These are phyloP conservation scores for Ornithoptera priamus DNA, from an alignment of 2,888 invertebrate species.

Conservation along the genomic window DNA sequence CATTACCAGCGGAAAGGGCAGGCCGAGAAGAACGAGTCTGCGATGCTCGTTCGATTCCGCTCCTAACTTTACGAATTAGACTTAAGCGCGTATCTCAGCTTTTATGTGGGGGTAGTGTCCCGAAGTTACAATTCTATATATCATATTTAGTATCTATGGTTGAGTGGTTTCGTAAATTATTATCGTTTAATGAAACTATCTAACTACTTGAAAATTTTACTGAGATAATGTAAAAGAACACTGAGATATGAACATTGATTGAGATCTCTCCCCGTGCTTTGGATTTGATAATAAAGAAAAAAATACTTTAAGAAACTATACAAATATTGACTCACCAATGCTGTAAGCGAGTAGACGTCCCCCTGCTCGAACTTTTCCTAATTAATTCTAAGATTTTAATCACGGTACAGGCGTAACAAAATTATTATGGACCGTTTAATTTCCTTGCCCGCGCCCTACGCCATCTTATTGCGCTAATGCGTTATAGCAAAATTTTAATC, in stretches of 20 bases:
- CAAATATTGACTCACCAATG: conserved; percentile 13
- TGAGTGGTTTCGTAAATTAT: conserved; percentile 10
- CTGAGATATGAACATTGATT: too few species aligned
- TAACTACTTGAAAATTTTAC: too few species aligned
- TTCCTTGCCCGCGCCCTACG: conserved; percentile 68
- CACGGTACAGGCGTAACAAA: conserved; percentile 71
- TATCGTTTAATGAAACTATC: not conserved
- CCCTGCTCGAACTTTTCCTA: conserved; percentile 66
- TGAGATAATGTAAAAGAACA: too few species aligned
- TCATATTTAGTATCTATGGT: conserved; percentile 19
- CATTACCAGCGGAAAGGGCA: conserved; percentile 52
- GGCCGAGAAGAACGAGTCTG: conserved; percentile 31
- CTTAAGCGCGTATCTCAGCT: conserved; percentile 29
- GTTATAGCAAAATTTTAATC: conserved; percentile 78
- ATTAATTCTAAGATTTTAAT: conserved; percentile 78
- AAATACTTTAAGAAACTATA: too few species aligned
- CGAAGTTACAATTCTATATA: conserved; percentile 14
- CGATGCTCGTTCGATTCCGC: conserved; percentile 36
- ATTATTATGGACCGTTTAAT: conserved; percentile 78
- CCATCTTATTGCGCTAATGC: conserved; percentile 68
- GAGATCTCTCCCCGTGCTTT: too few species aligned
- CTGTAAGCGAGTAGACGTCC: conserved; percentile 7
- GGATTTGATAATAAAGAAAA: too few species aligned
- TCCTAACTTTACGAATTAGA: conserved; percentile 35
- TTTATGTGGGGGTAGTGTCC: conserved; percentile 17